Conservation (phyloP, 1,140 invertebrate genomes). For the Spodoptera litura region DNA sequence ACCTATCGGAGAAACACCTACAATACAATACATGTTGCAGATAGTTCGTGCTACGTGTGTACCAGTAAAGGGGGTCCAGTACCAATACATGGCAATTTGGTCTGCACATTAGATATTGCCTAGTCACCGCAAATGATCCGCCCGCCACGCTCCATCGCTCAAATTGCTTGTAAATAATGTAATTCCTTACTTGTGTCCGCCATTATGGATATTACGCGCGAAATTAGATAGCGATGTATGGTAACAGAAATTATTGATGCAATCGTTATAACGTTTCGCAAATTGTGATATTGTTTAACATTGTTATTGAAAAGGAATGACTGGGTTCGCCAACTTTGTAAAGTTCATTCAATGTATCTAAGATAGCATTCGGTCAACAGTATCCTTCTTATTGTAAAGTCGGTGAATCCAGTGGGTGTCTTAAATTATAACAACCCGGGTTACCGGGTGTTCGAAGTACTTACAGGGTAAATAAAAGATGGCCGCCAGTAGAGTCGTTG, state of each 20-base stretch:
- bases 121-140: slow-evolving; percentile 19
- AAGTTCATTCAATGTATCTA: too few species aligned
- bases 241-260: slow-evolving; percentile 23
- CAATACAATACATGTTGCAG: background rate
- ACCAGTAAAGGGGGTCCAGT: background rate
- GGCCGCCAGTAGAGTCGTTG: too few species aligned
- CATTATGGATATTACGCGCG: slow-evolving; percentile 33
- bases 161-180: slow-evolving; percentile 37
- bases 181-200: slow-evolving; percentile 20
- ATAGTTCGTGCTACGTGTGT: background rate
- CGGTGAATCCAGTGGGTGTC: too few species aligned
- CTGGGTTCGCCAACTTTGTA: too few species aligned
- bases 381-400: too few species aligned
- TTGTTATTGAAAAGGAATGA: too few species aligned
- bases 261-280: slow-evolving; percentile 13
- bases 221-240: slow-evolving; percentile 31
- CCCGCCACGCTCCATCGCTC: slow-evolving; percentile 11
- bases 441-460: background rate
- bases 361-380: too few species aligned
- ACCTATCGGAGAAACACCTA: background rate
- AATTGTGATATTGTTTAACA: background rate
- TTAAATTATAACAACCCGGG: background rate
- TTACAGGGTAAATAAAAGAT: background rate
- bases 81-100: background rate
- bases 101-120: slow-evolving; percentile 3